These are phyloP conservation scores for Nycticryphes semicollaris DNA, from an alignment of 2,113 vertebrate genomes.

Conservation along the genomic window DNA sequence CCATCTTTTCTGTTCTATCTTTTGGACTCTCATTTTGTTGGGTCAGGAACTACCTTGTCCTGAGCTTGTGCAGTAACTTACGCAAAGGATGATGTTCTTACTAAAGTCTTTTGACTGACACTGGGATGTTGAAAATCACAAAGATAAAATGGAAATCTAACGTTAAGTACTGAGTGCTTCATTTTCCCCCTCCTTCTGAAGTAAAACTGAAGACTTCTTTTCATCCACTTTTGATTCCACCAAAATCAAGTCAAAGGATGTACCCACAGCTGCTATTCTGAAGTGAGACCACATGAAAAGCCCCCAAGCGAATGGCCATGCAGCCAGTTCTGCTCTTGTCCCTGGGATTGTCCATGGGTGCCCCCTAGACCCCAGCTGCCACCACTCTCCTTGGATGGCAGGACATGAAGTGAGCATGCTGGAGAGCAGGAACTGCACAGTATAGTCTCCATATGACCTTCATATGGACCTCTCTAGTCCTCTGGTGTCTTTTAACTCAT, in stretches of 20 bases:
- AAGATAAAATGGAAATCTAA: background rate
- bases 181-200: background rate
- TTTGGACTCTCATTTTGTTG: background rate
- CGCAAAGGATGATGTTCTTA: background rate
- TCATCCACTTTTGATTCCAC: background rate
- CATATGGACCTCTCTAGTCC: background rate
- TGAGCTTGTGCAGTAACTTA: background rate
- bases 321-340: background rate
- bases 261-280: background rate
- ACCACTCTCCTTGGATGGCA: background rate
- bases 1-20: background rate
- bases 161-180: background rate
- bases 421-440: background rate
- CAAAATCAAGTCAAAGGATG: background rate
- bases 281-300: background rate
- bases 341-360: background rate
- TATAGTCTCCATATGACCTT: background rate
- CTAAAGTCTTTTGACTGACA: background rate
- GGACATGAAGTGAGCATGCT: background rate
- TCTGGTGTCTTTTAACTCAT: background rate
- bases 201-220: background rate
- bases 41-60: background rate
- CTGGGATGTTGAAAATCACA: background rate
- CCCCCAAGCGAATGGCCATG: rapidly evolving
- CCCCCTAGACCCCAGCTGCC: background rate